Conservation (phyloP, 2,113 vertebrate species). For the Puma concolor region DNA sequence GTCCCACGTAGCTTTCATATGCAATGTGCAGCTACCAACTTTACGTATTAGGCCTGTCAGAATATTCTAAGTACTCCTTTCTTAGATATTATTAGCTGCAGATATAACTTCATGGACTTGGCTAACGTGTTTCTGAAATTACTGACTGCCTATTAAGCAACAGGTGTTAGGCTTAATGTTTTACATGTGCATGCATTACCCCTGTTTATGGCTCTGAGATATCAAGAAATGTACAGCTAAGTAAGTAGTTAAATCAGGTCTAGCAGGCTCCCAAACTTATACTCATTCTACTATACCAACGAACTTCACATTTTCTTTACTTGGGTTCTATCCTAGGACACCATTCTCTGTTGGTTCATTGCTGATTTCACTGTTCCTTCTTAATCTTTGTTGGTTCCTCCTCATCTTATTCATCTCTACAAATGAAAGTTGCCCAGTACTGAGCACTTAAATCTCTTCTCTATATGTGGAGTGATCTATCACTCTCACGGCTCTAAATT, state of each 20-base stretch:
- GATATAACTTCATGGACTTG: neutral
- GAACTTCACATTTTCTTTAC: neutral
- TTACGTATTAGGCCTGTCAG: neutral
- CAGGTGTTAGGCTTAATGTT: neutral
- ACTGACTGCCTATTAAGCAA: neutral
- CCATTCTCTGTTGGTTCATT: neutral
- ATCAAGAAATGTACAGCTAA: neutral
- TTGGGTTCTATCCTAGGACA: neutral
- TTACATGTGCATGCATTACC: neutral
- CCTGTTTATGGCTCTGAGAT: neutral
- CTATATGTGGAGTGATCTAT: neutral
- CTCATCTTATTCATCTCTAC: neutral
- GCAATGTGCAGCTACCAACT: neutral
- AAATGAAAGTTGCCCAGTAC: neutral
- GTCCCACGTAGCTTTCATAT: neutral
- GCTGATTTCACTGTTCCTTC: neutral
- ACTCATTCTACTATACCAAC: neutral
- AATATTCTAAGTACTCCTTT: neutral
- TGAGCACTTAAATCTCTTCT: slow-evolving; percentile 2
- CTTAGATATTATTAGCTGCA: neutral
- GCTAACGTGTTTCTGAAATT: neutral
- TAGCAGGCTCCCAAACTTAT: neutral
- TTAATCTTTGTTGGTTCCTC: neutral
- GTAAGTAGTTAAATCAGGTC: neutral
- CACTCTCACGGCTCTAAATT: neutral